Conservation (phyloP, 2,113 vertebrate genomes). For the Neogobius melanostomus region DNA sequence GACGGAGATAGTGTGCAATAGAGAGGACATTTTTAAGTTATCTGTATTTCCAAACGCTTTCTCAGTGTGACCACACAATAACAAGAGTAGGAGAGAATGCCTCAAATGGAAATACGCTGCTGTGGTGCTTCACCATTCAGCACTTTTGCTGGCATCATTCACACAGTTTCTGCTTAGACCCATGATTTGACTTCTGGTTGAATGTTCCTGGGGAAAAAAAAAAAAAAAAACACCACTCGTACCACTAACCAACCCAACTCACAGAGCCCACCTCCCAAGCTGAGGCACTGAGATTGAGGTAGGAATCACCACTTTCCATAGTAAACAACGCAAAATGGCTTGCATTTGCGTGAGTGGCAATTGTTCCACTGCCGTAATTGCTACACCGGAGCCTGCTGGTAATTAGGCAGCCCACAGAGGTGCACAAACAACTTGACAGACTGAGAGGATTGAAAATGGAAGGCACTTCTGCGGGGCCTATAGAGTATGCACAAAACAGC, state of each 20-base stretch:
- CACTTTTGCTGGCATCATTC: no score
- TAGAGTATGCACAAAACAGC: conserved; percentile 1
- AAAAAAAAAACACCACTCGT: background rate
- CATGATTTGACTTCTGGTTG: no score
- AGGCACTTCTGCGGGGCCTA: conserved; percentile 5
- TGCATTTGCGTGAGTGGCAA: conserved; percentile 44
- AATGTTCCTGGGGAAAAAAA: no score
- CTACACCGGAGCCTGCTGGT: conserved; percentile 37
- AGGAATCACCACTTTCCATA: conserved; percentile 31
- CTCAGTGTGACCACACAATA: conserved; percentile 29
- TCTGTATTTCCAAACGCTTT: conserved; percentile 49
- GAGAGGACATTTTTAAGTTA: conserved; percentile 58
- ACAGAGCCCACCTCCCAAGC: conserved; percentile 2
- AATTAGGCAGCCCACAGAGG: conserved; percentile 41
- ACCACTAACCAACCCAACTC: background rate
- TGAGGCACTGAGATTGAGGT: conserved; percentile 34
- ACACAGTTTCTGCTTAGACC: background rate
- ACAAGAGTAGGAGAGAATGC: no score
- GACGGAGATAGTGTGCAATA: conserved; percentile 65
- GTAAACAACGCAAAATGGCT: conserved; percentile 2
- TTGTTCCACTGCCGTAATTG: conserved; percentile 48
- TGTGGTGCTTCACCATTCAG: no score
- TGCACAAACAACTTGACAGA: conserved; percentile 37
- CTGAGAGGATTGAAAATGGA: conserved; percentile 4
- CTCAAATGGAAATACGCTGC: no score